phyloP scores from a whole-genome alignment of 2,797 vertebrate genomes.

The Pangasius djambal region DNA sequence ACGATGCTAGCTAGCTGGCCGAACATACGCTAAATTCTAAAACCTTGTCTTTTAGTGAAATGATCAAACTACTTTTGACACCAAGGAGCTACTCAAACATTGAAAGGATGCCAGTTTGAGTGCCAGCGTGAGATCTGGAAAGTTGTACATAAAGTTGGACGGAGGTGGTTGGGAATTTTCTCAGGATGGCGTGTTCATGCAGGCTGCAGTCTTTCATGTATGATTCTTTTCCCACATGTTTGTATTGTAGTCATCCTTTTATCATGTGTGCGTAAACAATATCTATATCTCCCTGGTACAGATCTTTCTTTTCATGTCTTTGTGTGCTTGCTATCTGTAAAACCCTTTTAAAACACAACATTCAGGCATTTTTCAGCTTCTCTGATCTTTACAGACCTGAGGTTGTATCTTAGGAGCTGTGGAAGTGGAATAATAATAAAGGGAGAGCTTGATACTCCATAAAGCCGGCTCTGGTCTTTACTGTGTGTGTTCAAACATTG shows the following conservation, averaged over 20 bases:
- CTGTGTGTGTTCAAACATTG: neutral
- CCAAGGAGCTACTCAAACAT: too few relatives aligned
- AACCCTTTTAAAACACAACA: neutral
- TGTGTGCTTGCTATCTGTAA: neutral
- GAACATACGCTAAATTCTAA: neutral
- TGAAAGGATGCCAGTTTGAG: neutral
- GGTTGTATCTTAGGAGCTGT: neutral
- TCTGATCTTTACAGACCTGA: constrained; percentile 6
- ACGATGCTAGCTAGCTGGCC: neutral
- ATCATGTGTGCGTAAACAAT: neutral
- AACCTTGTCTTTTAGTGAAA: neutral
- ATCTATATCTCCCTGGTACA: neutral
- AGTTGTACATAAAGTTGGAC: too few relatives aligned
- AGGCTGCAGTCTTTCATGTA: neutral
- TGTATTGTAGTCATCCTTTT: neutral
- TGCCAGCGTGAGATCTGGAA: neutral
- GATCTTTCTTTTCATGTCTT: constrained; percentile 14
- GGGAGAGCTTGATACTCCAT: neutral
- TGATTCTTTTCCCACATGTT: too few relatives aligned
- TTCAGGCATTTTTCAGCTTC: neutral
- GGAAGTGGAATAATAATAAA: neutral
- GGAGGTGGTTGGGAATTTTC: neutral
- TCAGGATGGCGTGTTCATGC: neutral
- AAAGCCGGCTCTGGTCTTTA: neutral
- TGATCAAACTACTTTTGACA: neutral